Base-by-base conservation (phyloP, 2,797 vertebrate species). In the Mionectes olivaceus region DNA sequence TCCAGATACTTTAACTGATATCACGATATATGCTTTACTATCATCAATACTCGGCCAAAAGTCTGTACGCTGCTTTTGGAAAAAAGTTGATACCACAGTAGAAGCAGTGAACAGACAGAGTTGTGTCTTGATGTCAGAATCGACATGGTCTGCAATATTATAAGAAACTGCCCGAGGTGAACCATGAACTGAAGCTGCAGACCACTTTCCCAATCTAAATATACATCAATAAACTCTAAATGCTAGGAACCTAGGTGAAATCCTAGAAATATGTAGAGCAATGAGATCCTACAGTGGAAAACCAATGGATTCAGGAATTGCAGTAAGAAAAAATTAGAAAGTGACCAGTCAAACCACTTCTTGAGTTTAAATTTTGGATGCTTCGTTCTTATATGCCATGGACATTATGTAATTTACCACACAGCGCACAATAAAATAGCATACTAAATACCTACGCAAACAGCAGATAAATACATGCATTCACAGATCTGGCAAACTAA, bases 1-100 rank as follows among this genome's bases (percentile, higher is more conserved):
- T 95, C 87, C 55, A 64, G 53, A 73, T 92, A 94, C 44, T 84
- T 85, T 73, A 88, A 86, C 73, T 70, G 13, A 89, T 75, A 85
- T 33, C 25, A 80, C 43, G 53, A 90, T 60, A 73, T 32, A 94
- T 47, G 33, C 39, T 94, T 68, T 60, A 7, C 21, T 90, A 35
- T 37, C 65, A 74, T 68, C 86, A 85, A 95, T 74, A 89, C 13
- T 27, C 22, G 75, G 55, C 67, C 56, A 85, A 91, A 95, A 64
- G 27, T 10, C 56, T 84, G 28, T 47, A 69, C 23, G 23, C 6
- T 28, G 75, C 75, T 89, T 94, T 91, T 77, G 53, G 65, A 69
- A 89, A 91, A 89, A 49, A 94, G n/a, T 19, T 68, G 43, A 75
- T 52, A 68, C 46, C 52, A 47, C 43, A 81, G 43, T 4, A 75